Evolutionary conservation across 2,888 invertebrate genomes (phyloP).

Genomic region (Ophion costatus): DNA sequence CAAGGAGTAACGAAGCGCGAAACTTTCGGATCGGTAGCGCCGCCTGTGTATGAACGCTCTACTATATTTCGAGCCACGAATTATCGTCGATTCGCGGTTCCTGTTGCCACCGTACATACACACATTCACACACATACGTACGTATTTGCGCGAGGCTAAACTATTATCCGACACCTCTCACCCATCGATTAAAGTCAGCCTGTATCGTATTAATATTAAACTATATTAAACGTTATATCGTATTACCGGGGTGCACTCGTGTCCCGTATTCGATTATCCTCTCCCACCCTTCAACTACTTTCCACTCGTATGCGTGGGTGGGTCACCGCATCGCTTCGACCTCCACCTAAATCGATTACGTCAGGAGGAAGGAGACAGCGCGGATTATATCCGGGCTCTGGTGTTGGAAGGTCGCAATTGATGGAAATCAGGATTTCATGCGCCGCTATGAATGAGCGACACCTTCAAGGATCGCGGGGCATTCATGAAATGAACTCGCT

Average conservation of each 20-base stretch:
- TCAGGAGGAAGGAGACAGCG: conserved; percentile 19
- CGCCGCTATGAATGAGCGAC: neutral
- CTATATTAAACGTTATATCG: conserved; percentile 62
- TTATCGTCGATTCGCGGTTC: conserved; percentile 25
- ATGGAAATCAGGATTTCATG: neutral
- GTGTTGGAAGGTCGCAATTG: conserved; percentile 13
- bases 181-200: conserved; percentile 56
- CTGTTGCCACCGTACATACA: conserved; percentile 6
- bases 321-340: conserved; percentile 50
- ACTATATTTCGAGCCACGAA: conserved; percentile 19
- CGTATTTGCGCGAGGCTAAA: conserved; percentile 10
- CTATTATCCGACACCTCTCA: conserved; percentile 18
- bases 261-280: conserved; percentile 52
- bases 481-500: neutral
- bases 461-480: neutral
- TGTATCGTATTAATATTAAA: conserved; percentile 58
- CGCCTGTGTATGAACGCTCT: neutral
- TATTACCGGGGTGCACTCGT: conserved; percentile 59
- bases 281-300: neutral
- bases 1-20: neutral
- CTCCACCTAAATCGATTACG: conserved; percentile 57
- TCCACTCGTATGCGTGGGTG: neutral
- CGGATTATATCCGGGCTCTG: conserved; percentile 23
- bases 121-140: neutral
- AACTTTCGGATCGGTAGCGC: neutral